Conservation (phyloP, 2,888 invertebrate genomes). For the Trimorus sp. region DNA sequence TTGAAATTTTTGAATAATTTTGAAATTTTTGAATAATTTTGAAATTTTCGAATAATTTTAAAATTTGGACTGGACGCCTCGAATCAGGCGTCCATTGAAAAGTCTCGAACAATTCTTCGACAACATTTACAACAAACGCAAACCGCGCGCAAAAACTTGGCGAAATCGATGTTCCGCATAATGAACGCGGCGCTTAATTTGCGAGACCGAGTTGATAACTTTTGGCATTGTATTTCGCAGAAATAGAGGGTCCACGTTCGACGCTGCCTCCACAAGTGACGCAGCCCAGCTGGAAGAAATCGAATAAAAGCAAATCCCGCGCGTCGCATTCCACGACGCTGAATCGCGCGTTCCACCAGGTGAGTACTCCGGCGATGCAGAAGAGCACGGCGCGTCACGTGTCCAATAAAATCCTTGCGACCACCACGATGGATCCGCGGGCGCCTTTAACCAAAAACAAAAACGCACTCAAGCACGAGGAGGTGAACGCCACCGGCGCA, state of each 20-base stretch:
- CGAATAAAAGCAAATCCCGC: constrained; percentile 70
- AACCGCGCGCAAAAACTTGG: too few relatives aligned
- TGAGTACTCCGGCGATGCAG: constrained; percentile 77
- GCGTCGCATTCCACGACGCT: constrained; percentile 71
- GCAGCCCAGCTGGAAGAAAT: constrained; percentile 71
- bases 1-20: too few relatives aligned
- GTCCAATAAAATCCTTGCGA: constrained; percentile 71
- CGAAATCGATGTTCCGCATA: constrained; percentile 33
- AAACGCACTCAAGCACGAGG: constrained; percentile 75
- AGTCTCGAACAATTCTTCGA: too few relatives aligned
- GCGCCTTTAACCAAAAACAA: constrained; percentile 74
- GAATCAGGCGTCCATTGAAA: too few relatives aligned
- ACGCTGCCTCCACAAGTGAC: constrained; percentile 73
- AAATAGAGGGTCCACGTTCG: constrained; percentile 70
- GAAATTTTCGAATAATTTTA: too few relatives aligned
- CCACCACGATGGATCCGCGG: constrained; percentile 75
- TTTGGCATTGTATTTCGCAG: constrained; percentile 69
- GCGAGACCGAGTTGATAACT: constrained; percentile 40
- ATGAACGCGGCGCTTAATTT: constrained; percentile 42
- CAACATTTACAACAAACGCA: too few relatives aligned
- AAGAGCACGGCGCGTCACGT: constrained; percentile 75
- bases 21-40: too few relatives aligned
- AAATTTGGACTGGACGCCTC: too few relatives aligned
- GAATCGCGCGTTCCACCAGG: constrained; percentile 73
- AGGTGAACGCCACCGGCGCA: constrained; percentile 69